Evolutionary conservation across 2,113 vertebrate genomes (phyloP).

Genomic region (Odontophorus gujanensis): DNA sequence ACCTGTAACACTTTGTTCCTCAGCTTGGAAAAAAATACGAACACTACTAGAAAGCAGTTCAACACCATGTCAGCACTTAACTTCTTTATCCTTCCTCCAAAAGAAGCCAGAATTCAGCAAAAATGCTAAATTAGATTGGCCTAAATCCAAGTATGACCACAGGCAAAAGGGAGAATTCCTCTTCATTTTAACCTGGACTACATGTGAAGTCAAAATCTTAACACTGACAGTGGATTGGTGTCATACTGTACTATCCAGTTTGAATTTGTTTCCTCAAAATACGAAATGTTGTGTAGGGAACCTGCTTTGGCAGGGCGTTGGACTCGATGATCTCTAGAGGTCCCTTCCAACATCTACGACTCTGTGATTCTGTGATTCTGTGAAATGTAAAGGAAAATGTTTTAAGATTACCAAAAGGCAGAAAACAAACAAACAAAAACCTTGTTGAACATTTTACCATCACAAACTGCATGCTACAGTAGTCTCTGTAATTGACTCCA

Average conservation of each 20-base stretch:
- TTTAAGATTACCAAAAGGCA: neutral
- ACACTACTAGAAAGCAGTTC: neutral
- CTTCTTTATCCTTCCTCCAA: slow-evolving; percentile 97
- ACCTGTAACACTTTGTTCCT: neutral
- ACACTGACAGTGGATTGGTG: neutral
- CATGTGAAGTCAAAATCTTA: neutral
- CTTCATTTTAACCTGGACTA: neutral
- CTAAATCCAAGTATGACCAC: neutral
- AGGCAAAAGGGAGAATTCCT: neutral
- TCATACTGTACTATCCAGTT: neutral
- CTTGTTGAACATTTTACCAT: neutral
- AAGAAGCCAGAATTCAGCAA: slow-evolving; percentile 75
- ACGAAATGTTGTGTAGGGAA: neutral
- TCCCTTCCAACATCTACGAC: too few relatives aligned
- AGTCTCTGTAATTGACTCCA: slow-evolving; percentile 35
- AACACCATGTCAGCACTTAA: slow-evolving; percentile 81
- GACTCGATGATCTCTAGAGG: too few relatives aligned
- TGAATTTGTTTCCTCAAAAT: neutral
- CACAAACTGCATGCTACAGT: neutral
- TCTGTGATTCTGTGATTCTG: too few relatives aligned
- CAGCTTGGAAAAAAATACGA: neutral
- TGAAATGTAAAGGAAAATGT: slow-evolving; percentile 2
- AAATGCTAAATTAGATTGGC: neutral
- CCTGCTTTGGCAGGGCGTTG: too few relatives aligned
- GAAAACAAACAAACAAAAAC: neutral